Conservation (phyloP, 2,797 vertebrate species). For the Onychomys arenicola region DNA sequence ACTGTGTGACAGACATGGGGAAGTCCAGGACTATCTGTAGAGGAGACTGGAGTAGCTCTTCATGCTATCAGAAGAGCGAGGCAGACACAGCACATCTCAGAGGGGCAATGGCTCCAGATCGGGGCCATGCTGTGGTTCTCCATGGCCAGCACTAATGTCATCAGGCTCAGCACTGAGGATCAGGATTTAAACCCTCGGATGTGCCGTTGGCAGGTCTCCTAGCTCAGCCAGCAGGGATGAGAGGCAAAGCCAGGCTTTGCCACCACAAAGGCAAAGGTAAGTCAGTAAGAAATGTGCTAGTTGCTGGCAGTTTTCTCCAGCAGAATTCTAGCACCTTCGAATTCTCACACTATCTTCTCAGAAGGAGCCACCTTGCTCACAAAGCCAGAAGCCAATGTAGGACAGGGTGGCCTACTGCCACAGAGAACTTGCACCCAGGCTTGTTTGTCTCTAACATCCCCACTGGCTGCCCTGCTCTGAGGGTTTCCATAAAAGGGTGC, state of each 20-base stretch:
- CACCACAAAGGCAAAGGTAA: not conserved
- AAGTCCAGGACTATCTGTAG: not conserved
- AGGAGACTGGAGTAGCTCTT: not conserved
- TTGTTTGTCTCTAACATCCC: not conserved
- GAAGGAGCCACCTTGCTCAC: not conserved
- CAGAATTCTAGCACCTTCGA: not conserved
- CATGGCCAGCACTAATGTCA: not conserved
- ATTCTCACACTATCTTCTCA: not conserved
- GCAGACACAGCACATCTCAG: fast-evolving
- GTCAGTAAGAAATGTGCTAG: not conserved
- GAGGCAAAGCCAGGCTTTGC: not conserved
- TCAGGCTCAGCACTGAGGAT: not conserved
- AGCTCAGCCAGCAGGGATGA: not conserved
- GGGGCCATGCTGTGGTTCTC: fast-evolving
- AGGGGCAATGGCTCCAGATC: not conserved
- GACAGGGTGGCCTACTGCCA: not conserved
- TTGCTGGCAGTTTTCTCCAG: not conserved
- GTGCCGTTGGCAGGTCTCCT: not conserved
- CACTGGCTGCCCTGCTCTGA: not conserved
- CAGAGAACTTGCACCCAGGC: not conserved
- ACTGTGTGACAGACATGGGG: not conserved
- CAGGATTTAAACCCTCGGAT: not conserved
- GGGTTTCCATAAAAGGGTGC: not conserved
- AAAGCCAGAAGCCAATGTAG: not conserved
- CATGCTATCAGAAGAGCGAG: not conserved